These are phyloP conservation scores for Nothobranchius furzeri DNA, from an alignment of 2,113 vertebrate genomes.

Conservation along the genomic window DNA sequence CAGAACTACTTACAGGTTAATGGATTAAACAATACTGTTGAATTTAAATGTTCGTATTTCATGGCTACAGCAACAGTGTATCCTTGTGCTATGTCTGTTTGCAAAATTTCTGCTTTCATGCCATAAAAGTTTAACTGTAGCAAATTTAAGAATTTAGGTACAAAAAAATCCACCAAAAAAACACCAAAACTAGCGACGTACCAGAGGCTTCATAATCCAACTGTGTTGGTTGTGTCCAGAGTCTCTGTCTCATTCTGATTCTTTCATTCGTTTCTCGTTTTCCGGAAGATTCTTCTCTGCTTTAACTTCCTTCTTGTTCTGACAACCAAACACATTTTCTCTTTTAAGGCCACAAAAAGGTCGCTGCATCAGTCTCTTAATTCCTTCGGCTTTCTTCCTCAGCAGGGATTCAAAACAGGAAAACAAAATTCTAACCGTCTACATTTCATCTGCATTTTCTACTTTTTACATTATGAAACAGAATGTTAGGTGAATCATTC, in stretches of 20 bases:
- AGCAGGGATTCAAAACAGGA: conserved; percentile 21
- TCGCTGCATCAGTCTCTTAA: conserved; percentile 45
- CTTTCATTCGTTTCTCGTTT: conserved; percentile 35
- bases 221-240: conserved; percentile 60
- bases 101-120: conserved; percentile 67
- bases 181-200: conserved; percentile 60
- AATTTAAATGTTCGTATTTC: conserved; percentile 56
- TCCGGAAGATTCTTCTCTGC: conserved; percentile 33
- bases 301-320: conserved; percentile 25
- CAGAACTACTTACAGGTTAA: conserved; percentile 72
- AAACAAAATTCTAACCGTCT: conserved; percentile 44
- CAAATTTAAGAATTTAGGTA: conserved; percentile 61
- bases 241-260: conserved; percentile 66
- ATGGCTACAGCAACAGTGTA: conserved; percentile 68
- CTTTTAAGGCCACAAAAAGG: conserved; percentile 49
- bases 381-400: conserved; percentile 11
- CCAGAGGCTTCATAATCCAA: conserved; percentile 61
- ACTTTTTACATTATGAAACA: conserved; percentile 61
- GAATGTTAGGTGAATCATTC: conserved; percentile 45
- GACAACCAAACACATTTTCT: conserved; percentile 49
- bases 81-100: conserved; percentile 64
- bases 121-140: conserved; percentile 66
- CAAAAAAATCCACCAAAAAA: conserved; percentile 48
- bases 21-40: conserved; percentile 64
- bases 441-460: conserved; percentile 55